A percentile compares a stretch with the other conserved stretches of the same genome.
These are phyloP conservation scores for Scelioninae gen. 1 DNA, from an alignment of 2,888 invertebrate genomes.

Conservation along the genomic window DNA sequence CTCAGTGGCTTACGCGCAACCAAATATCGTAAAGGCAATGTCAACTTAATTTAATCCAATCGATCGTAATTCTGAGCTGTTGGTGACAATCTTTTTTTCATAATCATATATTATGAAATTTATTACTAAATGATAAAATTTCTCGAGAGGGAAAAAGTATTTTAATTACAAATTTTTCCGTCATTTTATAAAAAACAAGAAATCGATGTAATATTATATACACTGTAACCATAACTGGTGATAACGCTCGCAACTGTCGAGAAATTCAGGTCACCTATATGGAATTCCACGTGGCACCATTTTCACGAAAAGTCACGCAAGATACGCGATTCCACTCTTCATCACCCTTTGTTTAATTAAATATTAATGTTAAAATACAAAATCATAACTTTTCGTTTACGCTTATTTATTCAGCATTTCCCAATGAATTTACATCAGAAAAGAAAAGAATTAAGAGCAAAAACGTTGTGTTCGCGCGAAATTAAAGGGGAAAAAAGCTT, in stretches of 20 bases:
- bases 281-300: conserved; percentile 39
- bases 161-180: conserved; percentile 6
- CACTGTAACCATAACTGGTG: conserved; percentile 39
- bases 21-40: conserved; percentile 9
- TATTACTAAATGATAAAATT: conserved; percentile 5
- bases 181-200: conserved; percentile 44
- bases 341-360: neutral
- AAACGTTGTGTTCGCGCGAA: neutral
- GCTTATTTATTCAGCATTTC: too few species aligned
- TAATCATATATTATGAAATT: conserved; percentile 6
- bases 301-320: conserved; percentile 54
- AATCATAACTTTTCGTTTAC: too few species aligned
- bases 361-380: neutral
- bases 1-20: neutral
- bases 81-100: neutral
- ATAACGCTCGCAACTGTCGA: conserved; percentile 11
- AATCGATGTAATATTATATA: conserved; percentile 43
- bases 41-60: conserved; percentile 10
- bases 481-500: conserved; percentile 23
- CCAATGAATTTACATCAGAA: neutral
- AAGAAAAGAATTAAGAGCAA: neutral
- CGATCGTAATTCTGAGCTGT: conserved; percentile 5
- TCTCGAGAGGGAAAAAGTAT: neutral
- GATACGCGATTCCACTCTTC: conserved; percentile 19
- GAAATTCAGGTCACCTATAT: conserved; percentile 53